Conservation (phyloP, 2,113 vertebrate genomes). For the Stegastes partitus region DNA sequence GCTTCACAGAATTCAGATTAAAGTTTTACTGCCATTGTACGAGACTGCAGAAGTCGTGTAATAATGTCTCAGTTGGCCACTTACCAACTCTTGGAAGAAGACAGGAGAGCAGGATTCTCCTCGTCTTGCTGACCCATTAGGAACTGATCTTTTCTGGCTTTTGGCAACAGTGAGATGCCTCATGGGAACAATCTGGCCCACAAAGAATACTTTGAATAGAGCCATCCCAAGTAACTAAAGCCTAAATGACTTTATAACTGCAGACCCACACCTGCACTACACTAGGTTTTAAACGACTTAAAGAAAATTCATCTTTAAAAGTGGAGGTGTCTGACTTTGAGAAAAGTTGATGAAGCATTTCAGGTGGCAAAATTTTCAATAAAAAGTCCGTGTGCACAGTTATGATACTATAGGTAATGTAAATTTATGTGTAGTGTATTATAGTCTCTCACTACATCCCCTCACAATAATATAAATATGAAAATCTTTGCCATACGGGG, state of each 20-base stretch:
- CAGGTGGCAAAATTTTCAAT: too few relatives aligned
- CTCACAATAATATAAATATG: background rate
- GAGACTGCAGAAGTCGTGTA: conserved; percentile 58
- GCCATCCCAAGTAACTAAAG: conserved; percentile 31
- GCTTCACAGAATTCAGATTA: conserved; percentile 65
- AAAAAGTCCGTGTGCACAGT: too few relatives aligned
- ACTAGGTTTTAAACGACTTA: background rate
- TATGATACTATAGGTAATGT: too few relatives aligned
- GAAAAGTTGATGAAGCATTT: background rate
- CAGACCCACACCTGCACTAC: conserved; percentile 10
- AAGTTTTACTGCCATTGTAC: conserved; percentile 52
- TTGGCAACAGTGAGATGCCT: conserved; percentile 50
- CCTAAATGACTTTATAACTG: conserved; percentile 36
- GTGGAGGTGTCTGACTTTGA: background rate
- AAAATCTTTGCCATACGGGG: background rate
- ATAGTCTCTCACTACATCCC: too few relatives aligned
- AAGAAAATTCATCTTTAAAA: background rate
- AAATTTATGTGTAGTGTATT: too few relatives aligned
- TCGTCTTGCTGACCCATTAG: conserved; percentile 60
- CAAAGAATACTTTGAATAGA: conserved; percentile 44
- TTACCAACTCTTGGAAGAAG: conserved; percentile 54
- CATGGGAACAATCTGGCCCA: conserved; percentile 56
- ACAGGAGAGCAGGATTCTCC: conserved; percentile 47
- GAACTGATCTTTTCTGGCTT: conserved; percentile 46
- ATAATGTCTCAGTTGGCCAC: conserved; percentile 63